Evolutionary conservation across 2,888 invertebrate genomes (phyloP), one percentile per base, ranked within the genome.

Genomic region (Psylliodes chrysocephalus): DNA sequence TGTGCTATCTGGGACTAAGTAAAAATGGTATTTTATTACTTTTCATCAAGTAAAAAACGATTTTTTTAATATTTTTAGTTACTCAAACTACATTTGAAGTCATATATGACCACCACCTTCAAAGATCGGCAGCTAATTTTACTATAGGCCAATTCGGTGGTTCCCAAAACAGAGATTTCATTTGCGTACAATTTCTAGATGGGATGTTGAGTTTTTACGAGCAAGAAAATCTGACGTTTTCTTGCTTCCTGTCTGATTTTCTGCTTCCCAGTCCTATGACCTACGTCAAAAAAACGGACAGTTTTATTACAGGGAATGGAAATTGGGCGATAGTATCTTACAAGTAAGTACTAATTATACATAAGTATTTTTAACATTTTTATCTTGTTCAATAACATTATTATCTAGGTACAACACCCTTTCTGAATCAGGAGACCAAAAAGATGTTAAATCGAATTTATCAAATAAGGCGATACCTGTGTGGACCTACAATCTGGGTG

Each of bases 181-280:
- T 96, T 63, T 96, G 96, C 79, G 89, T 98, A 15, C 95, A 95
- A 78, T 93, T 93, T 28, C 82, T 97, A 74, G 96, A 98, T 82
- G 96, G 97, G 10, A 89, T 91, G 54, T 81, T 98, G 14, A 90
- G 91, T 59, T 93, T 98, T 79, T 97, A 91, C 81, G 98, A 98
- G 79, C 96, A 96, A 83, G 97, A 98, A 82, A 90, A 91, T 57
- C 93, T 92, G 79, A 87, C 92, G 12, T 95, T 96, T 79, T 89
- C 89, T 75, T 91, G 95, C 66, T 87, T 90, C 71, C 86, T 97
- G 70, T 91, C 92, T 1, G 91, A 92, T 59, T 89, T 91, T 64
- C 84, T 95, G 53, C 84, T 96, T 63, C 97, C 98, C 0, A 91
- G 92, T 14, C 93, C 95, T 0, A 81, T 97, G n/a, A 85, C 86